Base-by-base conservation (phyloP, 2,888 invertebrate species). In the Priocnemis perturbator region DNA sequence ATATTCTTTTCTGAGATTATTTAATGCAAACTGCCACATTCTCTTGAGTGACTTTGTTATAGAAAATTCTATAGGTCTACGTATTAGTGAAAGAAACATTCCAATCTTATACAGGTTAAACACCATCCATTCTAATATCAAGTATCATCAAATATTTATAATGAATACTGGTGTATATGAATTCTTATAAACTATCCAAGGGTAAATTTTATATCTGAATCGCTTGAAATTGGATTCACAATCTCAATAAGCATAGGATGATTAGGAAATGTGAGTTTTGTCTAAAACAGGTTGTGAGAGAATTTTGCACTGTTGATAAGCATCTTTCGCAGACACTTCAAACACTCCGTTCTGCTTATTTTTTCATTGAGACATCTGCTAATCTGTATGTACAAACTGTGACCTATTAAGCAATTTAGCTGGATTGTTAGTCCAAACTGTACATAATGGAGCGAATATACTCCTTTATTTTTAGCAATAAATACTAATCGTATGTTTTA, bases 71-170 rank as follows among this genome's bases (percentile, higher is more conserved):
- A 17, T 30, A 30, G n/a, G 11, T 60, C 21, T 7, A 60, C 19
- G 48, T 60, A 67, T 76, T 67, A 67, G 68, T 73, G 68, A 71
- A 69, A 37, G 17, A 48, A 71, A 77, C 79, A 79, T 79, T 79
- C 81, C 79, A 70, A 15, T 53, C 58, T 59, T 52, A 57, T 48
- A 23, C 14, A 48, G n/a, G 7, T 11, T 50, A 47, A 37, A 61
- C 14, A 37, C 30, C 50, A 30, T 14, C n/a, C n/a, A n/a, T 52
- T 37, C 60, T 65, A 21, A 26, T 58, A 37, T 58, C 15, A 53
- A 48, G 4, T 52, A 50, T 45, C 37, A 37, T 37, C 1, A 37
- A 37, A 37, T 11, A 37, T 37, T 37, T 37, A 3, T 37, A 59
- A 1, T 26, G 5, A 26, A 26, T 37, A 37, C 37, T 9, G 14